Percentiles rank a stretch among this genome's conserved stretches.
These are phyloP conservation scores for Xylota sylvarum DNA, from an alignment of 2,888 invertebrate genomes.

Conservation along the genomic window DNA sequence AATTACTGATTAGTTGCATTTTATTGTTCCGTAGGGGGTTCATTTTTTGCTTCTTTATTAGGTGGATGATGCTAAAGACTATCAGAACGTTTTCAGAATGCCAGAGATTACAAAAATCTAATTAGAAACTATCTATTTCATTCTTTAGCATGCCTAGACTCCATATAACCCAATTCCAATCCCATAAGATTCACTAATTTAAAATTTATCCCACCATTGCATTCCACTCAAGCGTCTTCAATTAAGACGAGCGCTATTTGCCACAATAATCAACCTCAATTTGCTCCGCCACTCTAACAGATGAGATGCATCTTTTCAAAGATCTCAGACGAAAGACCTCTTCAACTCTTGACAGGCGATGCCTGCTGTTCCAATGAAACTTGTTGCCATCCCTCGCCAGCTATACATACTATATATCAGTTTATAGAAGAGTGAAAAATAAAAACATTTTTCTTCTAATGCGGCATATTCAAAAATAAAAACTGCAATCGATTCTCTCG, in stretches of 20 bases:
- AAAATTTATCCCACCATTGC: conserved; percentile 23
- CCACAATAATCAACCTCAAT: conserved; percentile 69
- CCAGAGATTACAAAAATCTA: no score
- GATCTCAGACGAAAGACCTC: conserved; percentile 56
- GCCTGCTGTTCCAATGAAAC: conserved; percentile 34
- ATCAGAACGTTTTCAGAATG: no score
- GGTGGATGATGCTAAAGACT: no score
- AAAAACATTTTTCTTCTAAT: conserved; percentile 20
- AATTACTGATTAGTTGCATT: no score
- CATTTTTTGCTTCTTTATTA: no score
- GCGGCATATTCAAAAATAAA: conserved; percentile 58
- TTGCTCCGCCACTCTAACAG: conserved; percentile 41
- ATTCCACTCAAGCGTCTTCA: conserved; percentile 55
- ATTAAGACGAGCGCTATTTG: conserved; percentile 57
- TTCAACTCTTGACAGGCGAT: conserved; percentile 55
- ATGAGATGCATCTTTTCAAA: conserved; percentile 40
- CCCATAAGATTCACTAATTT: not conserved
- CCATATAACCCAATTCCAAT: not conserved
- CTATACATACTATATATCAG: conserved; percentile 1
- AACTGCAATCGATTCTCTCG: conserved; percentile 67
- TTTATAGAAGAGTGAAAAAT: not conserved
- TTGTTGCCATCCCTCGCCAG: conserved; percentile 36
- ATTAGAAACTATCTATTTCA: not conserved
- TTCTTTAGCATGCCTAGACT: not conserved
- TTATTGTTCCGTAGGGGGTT: no score